Evolutionary conservation across 2,888 invertebrate genomes (phyloP).

Genomic region (Leptopilina syphax): DNA sequence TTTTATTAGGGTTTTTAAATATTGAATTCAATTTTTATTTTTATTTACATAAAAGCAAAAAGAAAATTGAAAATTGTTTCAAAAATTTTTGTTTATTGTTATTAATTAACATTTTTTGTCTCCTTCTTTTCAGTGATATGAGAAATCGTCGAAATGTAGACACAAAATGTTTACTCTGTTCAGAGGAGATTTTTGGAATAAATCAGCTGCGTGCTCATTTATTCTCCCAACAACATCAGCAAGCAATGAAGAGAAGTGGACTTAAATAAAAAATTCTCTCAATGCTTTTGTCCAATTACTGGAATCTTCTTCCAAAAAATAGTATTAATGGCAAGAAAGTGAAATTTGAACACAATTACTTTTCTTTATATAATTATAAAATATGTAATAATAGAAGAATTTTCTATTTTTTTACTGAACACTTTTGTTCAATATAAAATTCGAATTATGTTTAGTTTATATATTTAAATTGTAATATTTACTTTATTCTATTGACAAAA

Average conservation of each 20-base stretch:
- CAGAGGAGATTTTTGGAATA: constrained; percentile 73
- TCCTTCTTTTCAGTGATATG: constrained; percentile 44
- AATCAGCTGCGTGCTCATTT: constrained; percentile 79
- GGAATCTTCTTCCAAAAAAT: background rate
- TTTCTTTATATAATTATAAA: too few species aligned
- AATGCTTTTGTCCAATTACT: background rate
- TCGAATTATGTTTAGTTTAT: background rate
- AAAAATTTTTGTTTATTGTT: too few species aligned
- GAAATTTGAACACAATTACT: too few species aligned
- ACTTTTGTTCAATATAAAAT: background rate
- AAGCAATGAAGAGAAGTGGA: constrained; percentile 47
- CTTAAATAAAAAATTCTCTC: background rate
- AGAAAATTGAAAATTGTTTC: too few species aligned
- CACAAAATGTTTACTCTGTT: constrained; percentile 78
- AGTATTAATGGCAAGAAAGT: too few species aligned
- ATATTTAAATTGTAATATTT: too few species aligned
- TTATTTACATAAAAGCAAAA: too few species aligned
- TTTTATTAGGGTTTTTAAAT: too few species aligned
- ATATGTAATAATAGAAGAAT: too few species aligned
- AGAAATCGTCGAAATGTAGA: constrained; percentile 55
- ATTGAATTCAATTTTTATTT: too few species aligned
- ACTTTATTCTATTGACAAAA: too few species aligned
- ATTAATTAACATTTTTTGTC: constrained; percentile 10
- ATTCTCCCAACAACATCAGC: constrained; percentile 77
- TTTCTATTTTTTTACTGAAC: too few species aligned